Base-by-base conservation (phyloP, 1,140 invertebrate genomes). In the Sycophila sp. region DNA sequence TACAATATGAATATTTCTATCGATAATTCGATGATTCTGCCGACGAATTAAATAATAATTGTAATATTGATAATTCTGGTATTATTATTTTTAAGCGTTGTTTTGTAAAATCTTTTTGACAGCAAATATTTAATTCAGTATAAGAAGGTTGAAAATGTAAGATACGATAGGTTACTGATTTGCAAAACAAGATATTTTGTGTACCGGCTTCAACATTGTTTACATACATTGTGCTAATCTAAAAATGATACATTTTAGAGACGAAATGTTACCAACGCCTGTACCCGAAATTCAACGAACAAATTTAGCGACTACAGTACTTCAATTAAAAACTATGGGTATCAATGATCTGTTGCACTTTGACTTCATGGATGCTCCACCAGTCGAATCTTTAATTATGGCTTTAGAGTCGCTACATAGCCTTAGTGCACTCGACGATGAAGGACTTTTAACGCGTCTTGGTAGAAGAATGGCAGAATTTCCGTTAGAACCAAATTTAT, bases 281-380 rank as follows among this genome's bases (percentile, higher is more conserved):
- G 97, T 99, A n/a, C 98, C 98, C 0, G 98, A 99, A 87, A 99
- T 99, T 78, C 98, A 99, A 83, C 89, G 98, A 34, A 99, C 98
- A 0, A 99, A 99, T 89, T 87, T 99, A 63, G 97, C 98, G 3
- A 95, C 94, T 2, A 99, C 97, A 0, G 96, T 93, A 19, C 83
- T 99, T 4, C 96, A 99, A 75, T 83, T 99, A 1, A 99, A 99
- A 85, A 98, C 98, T 0, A 99, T 99, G 97, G 98, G 98, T 6
- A 99, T 99, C 56, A 99, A 99, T 85, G 98, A 99, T 86, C 87
- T 99, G n/a, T 85, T 99, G n/a, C 94, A 97, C 80, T 99, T 99
- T 85, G 98, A 99, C 87, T 99, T 99, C 85, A 99, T 99, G 98
- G 98, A 99, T 85, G 95, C 98, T 0, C 98, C 98, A 10, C 98